phyloP scores from a whole-genome alignment of 2,888 invertebrate species.

The Caenorhabditis wallacei region DNA sequence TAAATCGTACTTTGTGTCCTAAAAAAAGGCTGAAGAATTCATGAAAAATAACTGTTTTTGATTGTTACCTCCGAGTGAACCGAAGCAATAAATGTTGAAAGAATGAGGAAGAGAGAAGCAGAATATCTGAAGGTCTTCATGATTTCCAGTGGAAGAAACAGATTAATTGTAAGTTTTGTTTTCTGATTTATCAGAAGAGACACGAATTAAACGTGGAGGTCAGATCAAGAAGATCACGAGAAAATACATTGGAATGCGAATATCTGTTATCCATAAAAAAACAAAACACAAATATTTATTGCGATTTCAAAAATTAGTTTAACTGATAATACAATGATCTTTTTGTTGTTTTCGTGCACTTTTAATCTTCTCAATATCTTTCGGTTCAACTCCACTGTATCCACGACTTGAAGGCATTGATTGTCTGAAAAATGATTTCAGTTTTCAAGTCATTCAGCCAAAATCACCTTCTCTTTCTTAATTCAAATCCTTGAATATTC shows the following conservation, averaged over 20 bases:
- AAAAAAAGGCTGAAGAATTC: too few relatives aligned
- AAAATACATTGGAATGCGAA: too few relatives aligned
- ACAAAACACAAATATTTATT: not conserved
- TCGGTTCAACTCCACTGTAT: conserved; percentile 63
- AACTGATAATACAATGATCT: conserved; percentile 58
- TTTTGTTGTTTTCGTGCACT: conserved; percentile 43
- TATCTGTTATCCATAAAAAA: not conserved
- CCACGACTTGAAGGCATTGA: conserved; percentile 70
- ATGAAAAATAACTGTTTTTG: too few relatives aligned
- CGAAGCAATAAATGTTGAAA: not conserved
- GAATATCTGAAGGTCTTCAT: conserved; percentile 11
- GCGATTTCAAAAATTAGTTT: not conserved
- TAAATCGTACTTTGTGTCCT: conserved; percentile 39
- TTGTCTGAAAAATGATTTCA: conserved; percentile 57
- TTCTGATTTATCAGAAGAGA: not conserved
- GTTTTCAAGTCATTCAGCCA: not conserved
- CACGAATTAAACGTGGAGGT: not conserved
- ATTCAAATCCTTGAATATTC: conserved; percentile 49
- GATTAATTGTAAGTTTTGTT: not conserved
- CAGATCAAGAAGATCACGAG: not conserved
- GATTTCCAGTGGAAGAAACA: not conserved
- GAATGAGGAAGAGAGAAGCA: not conserved
- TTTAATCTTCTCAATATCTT: conserved; percentile 66
- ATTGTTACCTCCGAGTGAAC: conserved; percentile 8
- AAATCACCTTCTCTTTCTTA: conserved; percentile 56